phyloP scores from a whole-genome alignment of 2,888 invertebrate genomes.

The Peribatodes rhomboidaria region DNA sequence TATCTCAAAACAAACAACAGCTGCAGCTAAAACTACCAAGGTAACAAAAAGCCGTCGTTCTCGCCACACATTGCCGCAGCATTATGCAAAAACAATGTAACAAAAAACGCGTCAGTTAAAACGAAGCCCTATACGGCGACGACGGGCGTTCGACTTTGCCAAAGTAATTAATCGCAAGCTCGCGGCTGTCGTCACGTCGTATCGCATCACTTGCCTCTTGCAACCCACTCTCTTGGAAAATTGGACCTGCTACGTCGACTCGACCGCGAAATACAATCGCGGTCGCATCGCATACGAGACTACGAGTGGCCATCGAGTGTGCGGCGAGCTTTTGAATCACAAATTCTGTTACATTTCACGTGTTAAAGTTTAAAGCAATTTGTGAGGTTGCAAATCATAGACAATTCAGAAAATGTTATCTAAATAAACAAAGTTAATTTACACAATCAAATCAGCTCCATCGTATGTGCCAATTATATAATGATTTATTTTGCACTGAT shows the following conservation, averaged over 20 bases:
- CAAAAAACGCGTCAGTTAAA: conserved; percentile 74
- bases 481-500: too few relatives aligned
- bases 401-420: too few relatives aligned
- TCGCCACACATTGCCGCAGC: conserved; percentile 54
- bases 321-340: conserved; percentile 15
- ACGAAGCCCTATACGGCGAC: conserved; percentile 71
- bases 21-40: conserved; percentile 14
- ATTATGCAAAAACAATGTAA: conserved; percentile 67
- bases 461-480: too few relatives aligned
- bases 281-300: conserved; percentile 35
- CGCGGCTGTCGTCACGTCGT: conserved; percentile 78
- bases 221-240: conserved; percentile 77
- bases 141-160: conserved; percentile 69
- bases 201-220: conserved; percentile 73
- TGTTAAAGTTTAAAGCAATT: background rate
- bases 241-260: conserved; percentile 73
- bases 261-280: conserved; percentile 72
- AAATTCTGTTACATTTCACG: conserved; percentile 2
- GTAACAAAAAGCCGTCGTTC: conserved; percentile 39
- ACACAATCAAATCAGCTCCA: too few relatives aligned
- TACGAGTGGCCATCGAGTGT: conserved; percentile 17
- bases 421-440: too few relatives aligned
- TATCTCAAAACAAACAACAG: background rate
- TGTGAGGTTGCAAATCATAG: too few relatives aligned
- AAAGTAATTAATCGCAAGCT: conserved; percentile 80